Conservation (phyloP, 2,113 vertebrate species). For the Orycteropus afer region DNA sequence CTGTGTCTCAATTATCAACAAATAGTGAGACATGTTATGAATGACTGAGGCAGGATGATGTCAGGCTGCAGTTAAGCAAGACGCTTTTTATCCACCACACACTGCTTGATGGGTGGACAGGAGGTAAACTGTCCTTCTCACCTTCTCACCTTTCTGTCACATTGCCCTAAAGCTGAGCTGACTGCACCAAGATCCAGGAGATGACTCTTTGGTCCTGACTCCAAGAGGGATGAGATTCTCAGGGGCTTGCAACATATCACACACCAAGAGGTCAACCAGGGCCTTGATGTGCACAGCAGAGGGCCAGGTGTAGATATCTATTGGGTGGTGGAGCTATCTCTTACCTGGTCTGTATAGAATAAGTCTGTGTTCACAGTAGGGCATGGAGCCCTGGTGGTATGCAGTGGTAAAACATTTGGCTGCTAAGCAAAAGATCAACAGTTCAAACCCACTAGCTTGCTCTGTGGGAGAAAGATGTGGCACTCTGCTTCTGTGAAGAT, state of each 20-base stretch:
- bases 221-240: background rate
- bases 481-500: background rate
- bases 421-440: background rate
- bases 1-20: background rate
- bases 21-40: background rate
- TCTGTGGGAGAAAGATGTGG: background rate
- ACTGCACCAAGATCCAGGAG: background rate
- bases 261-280: background rate
- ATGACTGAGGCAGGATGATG: too few relatives aligned
- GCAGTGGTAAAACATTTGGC: background rate
- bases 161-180: too few relatives aligned
- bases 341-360: background rate
- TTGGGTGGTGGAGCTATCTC: background rate
- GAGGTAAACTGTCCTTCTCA: too few relatives aligned
- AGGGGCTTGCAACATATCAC: background rate
- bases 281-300: fast-evolving
- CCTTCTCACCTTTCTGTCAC: fast-evolving
- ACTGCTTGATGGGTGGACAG: background rate
- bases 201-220: background rate
- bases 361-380: background rate
- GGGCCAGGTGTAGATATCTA: too few relatives aligned
- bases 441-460: background rate
- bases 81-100: background rate
- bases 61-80: background rate
- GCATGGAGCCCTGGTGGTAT: background rate